Conservation (phyloP, 2,888 invertebrate species). For the Teleogryllus oceanicus region DNA sequence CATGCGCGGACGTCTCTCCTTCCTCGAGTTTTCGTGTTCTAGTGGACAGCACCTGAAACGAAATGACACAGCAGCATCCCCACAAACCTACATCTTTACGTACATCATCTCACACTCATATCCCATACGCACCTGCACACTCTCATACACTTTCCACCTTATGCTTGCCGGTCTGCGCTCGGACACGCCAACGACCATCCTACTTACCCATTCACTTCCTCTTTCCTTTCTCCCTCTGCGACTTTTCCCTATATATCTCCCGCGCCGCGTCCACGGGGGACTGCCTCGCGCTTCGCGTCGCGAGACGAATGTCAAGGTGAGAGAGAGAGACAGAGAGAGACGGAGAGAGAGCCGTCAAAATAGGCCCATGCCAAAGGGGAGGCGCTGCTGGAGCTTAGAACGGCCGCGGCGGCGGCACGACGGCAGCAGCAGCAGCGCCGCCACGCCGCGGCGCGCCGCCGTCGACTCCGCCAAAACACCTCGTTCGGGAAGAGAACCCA, state of each 20-base stretch:
- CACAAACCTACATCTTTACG: no score
- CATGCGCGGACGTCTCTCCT: no score
- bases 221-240: neutral
- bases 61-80: no score
- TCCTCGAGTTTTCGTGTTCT: no score
- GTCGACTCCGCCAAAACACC: neutral
- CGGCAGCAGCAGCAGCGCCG: neutral
- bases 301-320: constrained; percentile 18
- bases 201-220: neutral
- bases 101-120: no score
- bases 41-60: no score
- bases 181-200: no score
- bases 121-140: no score
- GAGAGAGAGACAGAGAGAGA: neutral
- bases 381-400: no score
- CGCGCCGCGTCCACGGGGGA: neutral
- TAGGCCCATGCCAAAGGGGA: neutral
- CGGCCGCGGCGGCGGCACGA: no score
- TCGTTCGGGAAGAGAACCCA: neutral
- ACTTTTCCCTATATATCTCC: neutral
- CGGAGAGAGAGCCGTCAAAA: neutral
- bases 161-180: no score
- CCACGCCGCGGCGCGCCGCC: neutral
- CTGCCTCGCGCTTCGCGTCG: neutral
- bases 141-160: no score